Percentiles rank a stretch among this genome's conserved stretches.
These are phyloP conservation scores for Dicrostonyx torquatus DNA, from an alignment of 2,797 vertebrate genomes.

Conservation along the genomic window DNA sequence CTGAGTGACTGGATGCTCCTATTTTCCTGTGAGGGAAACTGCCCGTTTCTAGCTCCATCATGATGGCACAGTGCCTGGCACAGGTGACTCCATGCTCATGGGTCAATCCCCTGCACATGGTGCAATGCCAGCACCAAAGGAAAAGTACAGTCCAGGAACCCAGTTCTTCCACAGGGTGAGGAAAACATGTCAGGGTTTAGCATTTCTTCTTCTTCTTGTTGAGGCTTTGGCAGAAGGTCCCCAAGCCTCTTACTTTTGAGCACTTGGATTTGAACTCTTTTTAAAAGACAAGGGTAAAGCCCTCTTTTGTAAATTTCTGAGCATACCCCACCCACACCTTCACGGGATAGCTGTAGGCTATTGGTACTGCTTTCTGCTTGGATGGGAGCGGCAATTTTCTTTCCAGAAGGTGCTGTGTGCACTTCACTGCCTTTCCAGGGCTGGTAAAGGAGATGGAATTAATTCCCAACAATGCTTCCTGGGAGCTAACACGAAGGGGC, in stretches of 20 bases:
- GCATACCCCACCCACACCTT: neutral
- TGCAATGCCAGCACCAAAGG: neutral
- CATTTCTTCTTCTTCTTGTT: neutral
- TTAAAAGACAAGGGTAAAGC: neutral
- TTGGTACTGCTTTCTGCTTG: neutral
- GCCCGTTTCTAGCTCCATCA: neutral
- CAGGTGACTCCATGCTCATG: neutral
- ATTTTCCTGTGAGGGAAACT: neutral
- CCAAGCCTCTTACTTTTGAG: neutral
- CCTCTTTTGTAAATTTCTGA: neutral
- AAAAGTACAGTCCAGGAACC: too few relatives aligned
- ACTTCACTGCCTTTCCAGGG: neutral
- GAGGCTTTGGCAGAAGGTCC: neutral
- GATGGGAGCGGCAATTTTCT: neutral
- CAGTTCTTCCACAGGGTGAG: neutral
- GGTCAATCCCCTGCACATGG: neutral
- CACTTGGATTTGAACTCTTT: neutral
- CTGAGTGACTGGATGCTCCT: neutral
- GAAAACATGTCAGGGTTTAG: neutral
- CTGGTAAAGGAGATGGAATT: neutral
- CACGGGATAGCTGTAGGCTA: neutral
- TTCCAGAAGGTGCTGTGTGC: neutral
- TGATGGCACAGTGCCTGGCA: neutral
- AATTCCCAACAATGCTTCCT: neutral
- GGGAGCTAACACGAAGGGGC: neutral